Evolutionary conservation across 2,888 invertebrate genomes (phyloP).

Genomic region (Gandaritis pyraliata): DNA sequence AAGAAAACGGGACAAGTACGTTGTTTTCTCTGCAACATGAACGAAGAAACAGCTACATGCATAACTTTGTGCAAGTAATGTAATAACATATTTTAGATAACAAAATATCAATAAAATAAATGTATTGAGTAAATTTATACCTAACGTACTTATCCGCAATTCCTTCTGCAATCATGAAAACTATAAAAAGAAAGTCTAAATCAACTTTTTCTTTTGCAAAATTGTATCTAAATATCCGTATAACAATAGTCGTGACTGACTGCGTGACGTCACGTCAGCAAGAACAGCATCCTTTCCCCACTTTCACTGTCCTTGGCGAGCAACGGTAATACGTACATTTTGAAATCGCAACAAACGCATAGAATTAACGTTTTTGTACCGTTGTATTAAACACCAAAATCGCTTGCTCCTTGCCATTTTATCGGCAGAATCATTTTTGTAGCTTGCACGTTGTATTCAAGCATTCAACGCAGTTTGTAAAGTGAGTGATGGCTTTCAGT

Average conservation of each 20-base stretch:
- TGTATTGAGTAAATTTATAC: too few relatives aligned
- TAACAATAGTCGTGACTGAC: constrained; percentile 43
- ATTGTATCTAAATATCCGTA: constrained; percentile 31
- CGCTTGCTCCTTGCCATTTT: constrained; percentile 1
- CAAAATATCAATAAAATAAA: too few relatives aligned
- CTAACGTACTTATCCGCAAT: too few relatives aligned
- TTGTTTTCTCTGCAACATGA: background rate
- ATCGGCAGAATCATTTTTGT: constrained; percentile 6
- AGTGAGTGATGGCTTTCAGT: constrained; percentile 6
- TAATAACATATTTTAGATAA: too few relatives aligned
- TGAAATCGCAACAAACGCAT: constrained; percentile 34
- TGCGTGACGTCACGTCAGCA: constrained; percentile 58
- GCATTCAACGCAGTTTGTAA: constrained; percentile 16
- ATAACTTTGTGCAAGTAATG: too few relatives aligned
- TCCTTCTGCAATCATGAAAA: too few relatives aligned
- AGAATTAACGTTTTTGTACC: background rate
- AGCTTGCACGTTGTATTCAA: constrained; percentile 12
- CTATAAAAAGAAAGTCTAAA: too few relatives aligned
- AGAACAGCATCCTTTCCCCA: constrained; percentile 71
- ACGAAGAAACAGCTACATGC: too few relatives aligned
- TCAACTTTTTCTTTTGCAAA: too few relatives aligned
- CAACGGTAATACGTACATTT: constrained; percentile 52
- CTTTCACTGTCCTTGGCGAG: constrained; percentile 80
- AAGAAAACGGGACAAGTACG: background rate
- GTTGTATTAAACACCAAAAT: constrained; percentile 20